A percentile compares a stretch with the other conserved stretches of the same genome.
Evolutionary conservation across 1,140 invertebrate genomes (phyloP).

Genomic region (Drosophila teissieri): DNA sequence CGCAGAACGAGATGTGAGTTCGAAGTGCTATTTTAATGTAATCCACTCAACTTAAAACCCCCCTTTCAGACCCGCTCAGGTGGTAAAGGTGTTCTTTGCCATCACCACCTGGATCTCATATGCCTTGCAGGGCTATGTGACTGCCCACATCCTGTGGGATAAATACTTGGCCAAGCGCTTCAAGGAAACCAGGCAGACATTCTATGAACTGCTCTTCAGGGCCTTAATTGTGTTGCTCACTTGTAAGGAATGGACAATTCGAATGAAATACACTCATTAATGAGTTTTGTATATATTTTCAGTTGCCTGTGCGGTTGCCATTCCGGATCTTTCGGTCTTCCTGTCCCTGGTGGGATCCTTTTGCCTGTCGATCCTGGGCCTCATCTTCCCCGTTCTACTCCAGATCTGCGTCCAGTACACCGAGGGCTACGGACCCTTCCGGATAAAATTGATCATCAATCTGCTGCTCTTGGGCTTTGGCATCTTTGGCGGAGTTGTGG

Average conservation of each 20-base stretch:
- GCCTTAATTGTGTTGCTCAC: slow-evolving; percentile 88
- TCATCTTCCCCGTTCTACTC: slow-evolving; percentile 96
- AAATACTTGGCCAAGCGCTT: slow-evolving; percentile 88
- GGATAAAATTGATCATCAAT: slow-evolving; percentile 86
- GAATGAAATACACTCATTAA: background rate
- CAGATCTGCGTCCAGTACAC: slow-evolving; percentile 76
- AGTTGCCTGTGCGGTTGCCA: slow-evolving; percentile 91
- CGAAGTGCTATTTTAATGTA: too few species aligned
- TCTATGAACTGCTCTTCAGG: slow-evolving; percentile 88
- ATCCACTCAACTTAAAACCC: background rate
- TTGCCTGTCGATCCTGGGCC: slow-evolving; percentile 94
- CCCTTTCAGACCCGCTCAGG: slow-evolving; percentile 89
- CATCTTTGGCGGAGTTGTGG: slow-evolving; percentile 88
- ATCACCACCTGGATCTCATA: slow-evolving; percentile 96
- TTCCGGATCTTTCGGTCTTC: slow-evolving; percentile 95
- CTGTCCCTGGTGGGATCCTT: slow-evolving; percentile 96
- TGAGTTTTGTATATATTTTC: slow-evolving; percentile 37
- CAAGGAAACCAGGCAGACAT: slow-evolving; percentile 84
- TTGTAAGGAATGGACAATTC: slow-evolving; percentile 86
- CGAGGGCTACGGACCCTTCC: slow-evolving; percentile 83
- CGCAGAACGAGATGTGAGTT: slow-evolving; percentile 85
- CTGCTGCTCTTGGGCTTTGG: slow-evolving; percentile 88
- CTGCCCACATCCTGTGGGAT: slow-evolving; percentile 95
- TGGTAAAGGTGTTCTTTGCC: slow-evolving; percentile 93
- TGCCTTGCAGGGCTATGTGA: slow-evolving; percentile 97